Base-by-base conservation (phyloP, 1,140 invertebrate species). In the Drosophila mojavensis region DNA sequence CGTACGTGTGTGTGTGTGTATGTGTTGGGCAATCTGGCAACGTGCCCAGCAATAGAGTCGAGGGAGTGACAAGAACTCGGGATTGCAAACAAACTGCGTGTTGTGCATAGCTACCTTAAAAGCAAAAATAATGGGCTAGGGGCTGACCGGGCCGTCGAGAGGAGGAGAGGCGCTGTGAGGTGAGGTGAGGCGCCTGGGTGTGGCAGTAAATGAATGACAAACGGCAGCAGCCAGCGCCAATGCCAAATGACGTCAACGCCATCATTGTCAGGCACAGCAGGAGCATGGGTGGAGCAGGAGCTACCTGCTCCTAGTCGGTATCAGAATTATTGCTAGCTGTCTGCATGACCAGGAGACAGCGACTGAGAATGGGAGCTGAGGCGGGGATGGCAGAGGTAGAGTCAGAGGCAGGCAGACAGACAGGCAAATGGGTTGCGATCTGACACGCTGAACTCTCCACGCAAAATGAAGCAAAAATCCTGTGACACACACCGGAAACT, bases 391-490 rank as follows among this genome's bases (percentile, higher is more conserved):
- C 45, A 20, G 2, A 24, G 15, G 62, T 59, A 39, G 33, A 33
- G 20, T 3, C 30, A 33, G 62, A 33, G 62, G 61, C 45, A 20
- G 15, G 62, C 67, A 39, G 33, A 33, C 28, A 79, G 79, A 76
- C 79, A 88, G 83, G 68, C 82, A 88, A 86, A 86, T 88, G 83
- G 76, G 72, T 78, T 86, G 74, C 69, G 78, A 64, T 69, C 77
- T 84, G 83, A 88, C 83, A 89, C 84, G 84, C 84, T 88, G 83
- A 88, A 89, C 84, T 88, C 84, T 73, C 75, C 69, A 65, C 84
- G 74, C 66, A 74, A 89, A 80, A 84, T 89, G 78, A 71, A 85
- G 26, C 41, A 86, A 88, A 88, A 88, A 84, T 88, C 70, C 67
- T 82, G 62, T 77, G 74, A 77, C 83, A 88, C 76, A 79, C 76